A percentile compares a stretch with the other conserved stretches of the same genome.
Evolutionary conservation across 2,113 vertebrate species (phyloP).

Genomic region (Mirounga angustirostris): DNA sequence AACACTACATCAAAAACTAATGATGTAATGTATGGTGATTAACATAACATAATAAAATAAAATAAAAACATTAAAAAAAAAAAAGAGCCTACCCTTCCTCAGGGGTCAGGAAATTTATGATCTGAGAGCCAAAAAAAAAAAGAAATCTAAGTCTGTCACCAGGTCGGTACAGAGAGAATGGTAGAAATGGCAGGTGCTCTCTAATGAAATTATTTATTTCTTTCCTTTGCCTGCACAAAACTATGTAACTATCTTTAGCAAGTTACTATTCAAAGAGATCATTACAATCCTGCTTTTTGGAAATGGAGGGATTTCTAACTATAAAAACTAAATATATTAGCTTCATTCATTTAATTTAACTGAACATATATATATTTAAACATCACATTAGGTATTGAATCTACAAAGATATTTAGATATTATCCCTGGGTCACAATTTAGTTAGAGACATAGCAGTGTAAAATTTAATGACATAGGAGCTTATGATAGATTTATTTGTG

Average conservation of each 20-base stretch:
- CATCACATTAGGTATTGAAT: background rate
- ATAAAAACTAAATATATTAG: background rate
- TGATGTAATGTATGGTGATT: too few relatives aligned
- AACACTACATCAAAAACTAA: too few relatives aligned
- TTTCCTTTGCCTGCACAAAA: background rate
- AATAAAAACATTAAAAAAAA: too few relatives aligned
- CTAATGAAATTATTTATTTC: background rate
- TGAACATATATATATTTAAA: background rate
- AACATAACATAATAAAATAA: too few relatives aligned
- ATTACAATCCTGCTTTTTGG: background rate
- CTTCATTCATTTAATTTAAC: background rate
- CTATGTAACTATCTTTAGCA: background rate
- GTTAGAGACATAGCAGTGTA: background rate
- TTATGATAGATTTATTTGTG: constrained; percentile 14
- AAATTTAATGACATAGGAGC: background rate
- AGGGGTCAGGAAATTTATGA: too few relatives aligned
- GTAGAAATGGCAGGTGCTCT: background rate
- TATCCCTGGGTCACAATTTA: background rate
- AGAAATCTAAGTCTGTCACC: background rate
- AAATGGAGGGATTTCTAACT: background rate
- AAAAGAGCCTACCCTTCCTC: too few relatives aligned
- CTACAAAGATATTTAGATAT: background rate
- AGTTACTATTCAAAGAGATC: background rate
- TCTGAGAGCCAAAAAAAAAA: too few relatives aligned
- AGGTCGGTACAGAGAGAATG: background rate